phyloP scores from a whole-genome alignment of 1,140 invertebrate species.

The Anadara kagoshimensis region DNA sequence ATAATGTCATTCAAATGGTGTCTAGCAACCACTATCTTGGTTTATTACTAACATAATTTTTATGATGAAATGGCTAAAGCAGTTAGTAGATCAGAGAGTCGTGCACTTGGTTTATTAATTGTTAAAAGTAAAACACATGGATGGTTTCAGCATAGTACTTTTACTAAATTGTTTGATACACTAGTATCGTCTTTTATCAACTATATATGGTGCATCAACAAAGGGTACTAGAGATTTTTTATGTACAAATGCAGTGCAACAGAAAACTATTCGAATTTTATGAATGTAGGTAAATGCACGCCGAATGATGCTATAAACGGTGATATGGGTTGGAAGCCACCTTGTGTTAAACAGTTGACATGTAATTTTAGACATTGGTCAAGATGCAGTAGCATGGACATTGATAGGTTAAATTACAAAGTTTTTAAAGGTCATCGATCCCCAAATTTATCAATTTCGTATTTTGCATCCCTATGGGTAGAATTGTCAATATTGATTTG shows the following conservation, averaged over 20 bases:
- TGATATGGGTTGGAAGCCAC: conserved; percentile 23
- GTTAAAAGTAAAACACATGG: conserved; percentile 9
- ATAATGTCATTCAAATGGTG: too few species aligned
- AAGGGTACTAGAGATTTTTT: conserved; percentile 5
- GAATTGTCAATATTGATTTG: too few species aligned
- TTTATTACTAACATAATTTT: conserved; percentile 8
- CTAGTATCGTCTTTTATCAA: conserved; percentile 9
- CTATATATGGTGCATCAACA: conserved; percentile 14
- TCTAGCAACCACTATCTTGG: too few species aligned
- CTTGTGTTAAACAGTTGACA: conserved; percentile 2
- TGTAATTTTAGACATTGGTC: conserved; percentile 14
- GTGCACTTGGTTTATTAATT: conserved; percentile 8
- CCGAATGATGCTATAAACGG: conserved; percentile 11
- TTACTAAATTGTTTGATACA: conserved; percentile 8
- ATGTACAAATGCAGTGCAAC: conserved; percentile 13
- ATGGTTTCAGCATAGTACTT: too few species aligned
- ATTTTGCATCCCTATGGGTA: too few species aligned
- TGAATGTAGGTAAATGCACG: conserved; percentile 11
- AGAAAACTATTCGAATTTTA: conserved; percentile 12
- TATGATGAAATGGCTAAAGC: neutral
- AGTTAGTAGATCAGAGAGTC: conserved; percentile 9
- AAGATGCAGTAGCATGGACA: conserved; percentile 17
- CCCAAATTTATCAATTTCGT: too few species aligned
- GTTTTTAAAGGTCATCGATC: neutral
- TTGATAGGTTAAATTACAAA: conserved; percentile 3